phyloP scores from a whole-genome alignment of 1,140 invertebrate species.

The Pararge aegeria region DNA sequence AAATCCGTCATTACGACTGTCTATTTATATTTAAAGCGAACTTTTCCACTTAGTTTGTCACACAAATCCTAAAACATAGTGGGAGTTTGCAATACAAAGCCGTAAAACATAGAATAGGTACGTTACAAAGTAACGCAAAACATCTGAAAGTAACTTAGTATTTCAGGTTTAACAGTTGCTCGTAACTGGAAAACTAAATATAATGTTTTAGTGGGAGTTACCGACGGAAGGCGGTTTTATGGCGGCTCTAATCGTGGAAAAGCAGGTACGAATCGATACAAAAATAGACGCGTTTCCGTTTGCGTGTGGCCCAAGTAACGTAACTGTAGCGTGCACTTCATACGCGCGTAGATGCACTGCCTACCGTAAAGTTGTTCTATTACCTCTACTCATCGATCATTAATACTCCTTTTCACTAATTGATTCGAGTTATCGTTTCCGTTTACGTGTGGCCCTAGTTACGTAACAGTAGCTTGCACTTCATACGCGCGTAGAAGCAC shows the following conservation, averaged over 20 bases:
- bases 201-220: constrained; percentile 33
- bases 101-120: background rate
- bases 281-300: constrained; percentile 70
- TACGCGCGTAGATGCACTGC: too few species aligned
- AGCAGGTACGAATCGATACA: constrained; percentile 64
- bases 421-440: too few species aligned
- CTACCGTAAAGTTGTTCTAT: background rate
- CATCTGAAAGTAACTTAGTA: constrained; percentile 7
- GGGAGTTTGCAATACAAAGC: background rate
- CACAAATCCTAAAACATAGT: too few species aligned
- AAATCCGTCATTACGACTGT: too few species aligned
- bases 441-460: constrained; percentile 32
- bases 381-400: background rate
- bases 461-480: too few species aligned
- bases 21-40: too few species aligned
- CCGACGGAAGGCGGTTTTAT: constrained; percentile 46
- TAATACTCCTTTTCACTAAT: too few species aligned
- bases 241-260: constrained; percentile 57
- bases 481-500: too few species aligned
- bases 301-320: constrained; percentile 21
- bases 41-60: too few species aligned
- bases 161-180: constrained; percentile 24
- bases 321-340: too few species aligned
- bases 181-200: constrained; percentile 20
- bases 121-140: background rate